Evolutionary conservation across 2,888 invertebrate genomes (phyloP).

Genomic region (Latrodectus hesperus): DNA sequence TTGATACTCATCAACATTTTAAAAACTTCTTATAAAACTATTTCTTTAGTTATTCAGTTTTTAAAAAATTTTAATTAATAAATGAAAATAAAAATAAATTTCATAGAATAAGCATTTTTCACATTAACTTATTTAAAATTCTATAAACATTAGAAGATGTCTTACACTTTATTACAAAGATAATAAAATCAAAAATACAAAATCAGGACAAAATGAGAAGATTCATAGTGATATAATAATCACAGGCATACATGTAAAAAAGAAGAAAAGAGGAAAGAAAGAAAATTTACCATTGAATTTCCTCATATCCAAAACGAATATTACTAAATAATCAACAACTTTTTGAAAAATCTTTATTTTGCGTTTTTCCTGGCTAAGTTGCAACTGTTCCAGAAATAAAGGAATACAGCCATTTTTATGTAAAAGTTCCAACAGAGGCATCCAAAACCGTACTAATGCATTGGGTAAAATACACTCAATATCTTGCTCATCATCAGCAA

Average conservation of each 20-base stretch:
- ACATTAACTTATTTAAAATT: too few relatives aligned
- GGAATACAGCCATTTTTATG: constrained; percentile 7
- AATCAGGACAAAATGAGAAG: neutral
- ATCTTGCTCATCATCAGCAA: neutral
- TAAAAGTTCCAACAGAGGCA: constrained; percentile 5
- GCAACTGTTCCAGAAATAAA: constrained; percentile 15
- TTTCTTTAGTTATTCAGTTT: too few relatives aligned
- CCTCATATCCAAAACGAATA: neutral
- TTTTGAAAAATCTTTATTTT: constrained; percentile 10
- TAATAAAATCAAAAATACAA: neutral
- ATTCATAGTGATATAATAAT: neutral
- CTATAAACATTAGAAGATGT: neutral
- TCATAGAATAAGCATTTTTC: too few relatives aligned
- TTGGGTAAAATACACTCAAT: neutral
- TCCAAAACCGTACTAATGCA: constrained; percentile 12
- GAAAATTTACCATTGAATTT: neutral
- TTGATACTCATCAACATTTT: too few relatives aligned
- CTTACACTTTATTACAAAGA: constrained; percentile 12
- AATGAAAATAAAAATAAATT: too few relatives aligned
- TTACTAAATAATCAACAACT: neutral
- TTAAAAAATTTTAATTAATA: too few relatives aligned
- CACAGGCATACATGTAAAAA: neutral
- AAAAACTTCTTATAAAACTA: too few relatives aligned
- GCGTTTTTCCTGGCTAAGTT: constrained; percentile 4
- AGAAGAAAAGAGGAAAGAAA: neutral